Evolutionary conservation across 2,113 vertebrate species (phyloP).

Genomic region (Piaya cayana): DNA sequence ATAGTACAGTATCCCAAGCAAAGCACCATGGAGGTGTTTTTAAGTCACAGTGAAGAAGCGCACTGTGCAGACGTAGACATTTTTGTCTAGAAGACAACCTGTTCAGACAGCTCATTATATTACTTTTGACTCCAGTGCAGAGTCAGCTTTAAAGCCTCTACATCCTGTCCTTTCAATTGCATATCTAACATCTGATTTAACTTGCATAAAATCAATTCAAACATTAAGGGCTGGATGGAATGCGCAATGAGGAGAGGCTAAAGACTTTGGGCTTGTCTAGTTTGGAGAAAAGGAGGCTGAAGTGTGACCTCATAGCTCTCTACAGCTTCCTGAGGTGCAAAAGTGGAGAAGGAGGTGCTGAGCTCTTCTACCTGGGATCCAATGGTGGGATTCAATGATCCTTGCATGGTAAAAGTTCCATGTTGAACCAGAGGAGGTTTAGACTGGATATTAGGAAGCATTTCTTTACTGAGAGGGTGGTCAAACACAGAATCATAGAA

Average conservation of each 20-base stretch:
- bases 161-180: not conserved
- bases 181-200: not conserved
- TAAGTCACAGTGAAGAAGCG: not conserved
- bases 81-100: not conserved
- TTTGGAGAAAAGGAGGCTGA: not conserved
- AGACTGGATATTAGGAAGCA: not conserved
- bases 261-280: not conserved
- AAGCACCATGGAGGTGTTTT: not conserved
- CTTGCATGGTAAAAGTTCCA: rapidly evolving
- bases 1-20: not conserved
- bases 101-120: not conserved
- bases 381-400: not conserved
- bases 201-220: not conserved
- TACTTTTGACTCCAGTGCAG: not conserved
- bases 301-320: not conserved
- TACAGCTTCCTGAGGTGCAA: not conserved
- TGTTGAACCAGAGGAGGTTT: not conserved
- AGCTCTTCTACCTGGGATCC: not conserved
- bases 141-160: not conserved
- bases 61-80: not conserved
- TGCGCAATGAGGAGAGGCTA: not conserved
- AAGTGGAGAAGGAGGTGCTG: not conserved
- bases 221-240: not conserved
- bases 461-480: not conserved
- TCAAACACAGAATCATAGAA: not conserved